These are phyloP conservation scores for Diglossa brunneiventris DNA, from an alignment of 2,113 vertebrate species.

Conservation along the genomic window DNA sequence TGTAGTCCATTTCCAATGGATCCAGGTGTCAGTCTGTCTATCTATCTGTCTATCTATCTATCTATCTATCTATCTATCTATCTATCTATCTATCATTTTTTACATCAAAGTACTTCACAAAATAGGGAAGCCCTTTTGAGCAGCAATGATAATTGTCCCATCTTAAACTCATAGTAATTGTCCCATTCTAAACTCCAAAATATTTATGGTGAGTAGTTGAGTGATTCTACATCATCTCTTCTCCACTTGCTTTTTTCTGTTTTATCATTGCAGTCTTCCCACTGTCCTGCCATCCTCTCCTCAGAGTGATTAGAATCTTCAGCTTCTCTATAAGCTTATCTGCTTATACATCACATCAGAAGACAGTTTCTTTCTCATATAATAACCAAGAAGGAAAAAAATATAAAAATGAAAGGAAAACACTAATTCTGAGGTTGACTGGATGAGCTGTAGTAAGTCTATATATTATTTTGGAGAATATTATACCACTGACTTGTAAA, in stretches of 20 bases:
- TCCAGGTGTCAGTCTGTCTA: fast-evolving
- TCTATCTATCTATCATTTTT: background rate
- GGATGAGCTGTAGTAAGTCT: background rate
- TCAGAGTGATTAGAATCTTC: background rate
- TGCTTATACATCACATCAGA: background rate
- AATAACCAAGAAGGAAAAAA: background rate
- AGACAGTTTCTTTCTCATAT: background rate
- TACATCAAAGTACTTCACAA: background rate
- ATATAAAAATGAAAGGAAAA: background rate
- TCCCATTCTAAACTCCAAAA: background rate
- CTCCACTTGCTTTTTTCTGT: background rate
- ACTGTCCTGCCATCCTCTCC: background rate
- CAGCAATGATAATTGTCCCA: background rate
- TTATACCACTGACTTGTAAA: background rate
- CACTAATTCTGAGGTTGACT: background rate
- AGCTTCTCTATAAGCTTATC: background rate
- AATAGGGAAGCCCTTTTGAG: background rate
- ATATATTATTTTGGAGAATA: background rate
- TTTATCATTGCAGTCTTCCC: background rate
- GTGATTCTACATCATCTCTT: background rate
- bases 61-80: background rate
- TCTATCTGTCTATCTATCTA: background rate
- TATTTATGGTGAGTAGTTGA: background rate
- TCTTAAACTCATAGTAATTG: background rate
- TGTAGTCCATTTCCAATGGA: background rate